Conservation (phyloP, 2,888 invertebrate genomes). For the Dynastes hyllus region DNA sequence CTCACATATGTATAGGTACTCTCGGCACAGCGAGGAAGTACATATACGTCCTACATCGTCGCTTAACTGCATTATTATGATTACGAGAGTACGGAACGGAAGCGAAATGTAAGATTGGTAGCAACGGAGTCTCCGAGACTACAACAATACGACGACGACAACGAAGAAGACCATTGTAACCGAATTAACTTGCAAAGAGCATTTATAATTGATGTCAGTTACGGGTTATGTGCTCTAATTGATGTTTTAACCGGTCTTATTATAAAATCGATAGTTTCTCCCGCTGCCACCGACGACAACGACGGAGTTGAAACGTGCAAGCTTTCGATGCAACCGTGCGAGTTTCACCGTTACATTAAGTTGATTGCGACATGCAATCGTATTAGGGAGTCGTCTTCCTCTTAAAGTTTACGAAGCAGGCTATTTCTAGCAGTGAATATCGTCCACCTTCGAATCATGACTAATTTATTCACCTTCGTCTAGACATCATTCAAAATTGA, state of each 20-base stretch:
- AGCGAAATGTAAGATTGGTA: background rate
- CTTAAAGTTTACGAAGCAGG: too few species aligned
- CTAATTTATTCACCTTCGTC: too few species aligned
- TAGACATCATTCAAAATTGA: too few species aligned
- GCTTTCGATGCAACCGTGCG: background rate
- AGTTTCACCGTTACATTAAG: too few species aligned
- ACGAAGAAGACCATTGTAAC: conserved; percentile 18
- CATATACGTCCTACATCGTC: background rate
- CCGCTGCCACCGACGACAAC: too few species aligned
- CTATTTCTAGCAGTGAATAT: too few species aligned
- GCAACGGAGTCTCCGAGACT: background rate
- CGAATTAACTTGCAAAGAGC: conserved; percentile 24
- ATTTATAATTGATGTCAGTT: conserved; percentile 35
- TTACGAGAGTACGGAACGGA: background rate
- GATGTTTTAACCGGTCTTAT: conserved; percentile 32
- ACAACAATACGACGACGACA: background rate
- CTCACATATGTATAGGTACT: too few species aligned
- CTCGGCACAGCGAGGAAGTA: background rate
- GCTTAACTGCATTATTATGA: conserved; percentile 34
- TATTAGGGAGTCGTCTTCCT: too few species aligned
- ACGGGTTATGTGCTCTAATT: conserved; percentile 33
- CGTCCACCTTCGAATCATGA: too few species aligned
- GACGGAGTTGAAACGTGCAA: background rate
- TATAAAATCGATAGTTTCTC: conserved; percentile 18
- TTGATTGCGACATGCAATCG: too few species aligned